These are phyloP conservation scores for Apamea monoglypha DNA, from an alignment of 2,888 invertebrate species.

Conservation along the genomic window DNA sequence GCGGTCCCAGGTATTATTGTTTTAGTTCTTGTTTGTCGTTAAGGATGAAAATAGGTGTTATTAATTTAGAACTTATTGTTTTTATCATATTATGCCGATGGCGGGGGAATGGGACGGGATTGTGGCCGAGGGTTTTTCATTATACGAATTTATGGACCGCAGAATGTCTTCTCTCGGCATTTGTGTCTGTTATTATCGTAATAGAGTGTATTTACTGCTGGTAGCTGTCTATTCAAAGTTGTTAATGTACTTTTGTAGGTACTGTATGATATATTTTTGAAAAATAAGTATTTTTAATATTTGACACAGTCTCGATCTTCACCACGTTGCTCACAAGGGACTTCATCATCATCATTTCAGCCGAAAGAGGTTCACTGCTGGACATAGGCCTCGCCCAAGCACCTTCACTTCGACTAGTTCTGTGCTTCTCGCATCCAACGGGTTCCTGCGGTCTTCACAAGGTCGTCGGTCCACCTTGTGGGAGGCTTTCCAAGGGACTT, in stretches of 20 bases:
- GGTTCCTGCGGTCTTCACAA: too few relatives aligned
- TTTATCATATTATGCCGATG: slow-evolving; percentile 43
- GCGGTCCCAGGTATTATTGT: slow-evolving; percentile 50
- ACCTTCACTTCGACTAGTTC: too few relatives aligned
- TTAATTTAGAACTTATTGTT: slow-evolving; percentile 47
- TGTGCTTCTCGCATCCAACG: too few relatives aligned
- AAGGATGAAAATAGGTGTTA: slow-evolving; percentile 30
- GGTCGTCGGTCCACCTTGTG: too few relatives aligned
- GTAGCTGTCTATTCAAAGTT: neutral
- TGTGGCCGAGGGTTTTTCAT: slow-evolving; percentile 28
- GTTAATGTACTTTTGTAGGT: neutral
- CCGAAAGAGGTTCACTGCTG: too few relatives aligned
- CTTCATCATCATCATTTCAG: too few relatives aligned
- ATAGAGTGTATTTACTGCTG: neutral
- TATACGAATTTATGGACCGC: slow-evolving; percentile 17
- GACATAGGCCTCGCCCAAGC: too few relatives aligned
- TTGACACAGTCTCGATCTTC: too few relatives aligned
- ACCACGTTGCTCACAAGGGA: too few relatives aligned
- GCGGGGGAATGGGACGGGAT: slow-evolving; percentile 8
- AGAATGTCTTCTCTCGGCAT: neutral
- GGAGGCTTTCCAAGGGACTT: too few relatives aligned
- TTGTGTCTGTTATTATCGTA: neutral
- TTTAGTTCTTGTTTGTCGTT: slow-evolving; percentile 39
- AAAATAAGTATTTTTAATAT: too few relatives aligned
- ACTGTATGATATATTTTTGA: neutral